Conservation (phyloP, 2,113 vertebrate species). For the Platysternon megacephalum region DNA sequence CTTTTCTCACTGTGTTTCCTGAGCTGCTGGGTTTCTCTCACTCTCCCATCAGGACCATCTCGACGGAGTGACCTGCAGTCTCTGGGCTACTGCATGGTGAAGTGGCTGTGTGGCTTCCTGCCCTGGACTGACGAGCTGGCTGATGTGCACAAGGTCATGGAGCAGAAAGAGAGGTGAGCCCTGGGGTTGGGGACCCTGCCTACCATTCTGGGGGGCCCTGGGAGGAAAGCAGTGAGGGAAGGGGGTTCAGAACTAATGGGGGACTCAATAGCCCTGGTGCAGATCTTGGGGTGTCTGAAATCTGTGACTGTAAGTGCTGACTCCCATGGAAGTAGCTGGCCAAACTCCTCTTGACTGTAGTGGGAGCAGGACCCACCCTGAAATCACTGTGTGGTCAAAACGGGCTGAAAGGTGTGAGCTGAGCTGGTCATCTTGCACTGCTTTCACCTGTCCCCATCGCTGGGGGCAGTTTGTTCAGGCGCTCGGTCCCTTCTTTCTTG, state of each 20-base stretch:
- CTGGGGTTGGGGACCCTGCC: not conserved
- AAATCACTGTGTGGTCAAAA: not conserved
- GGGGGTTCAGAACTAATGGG: not conserved
- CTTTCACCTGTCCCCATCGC: not conserved
- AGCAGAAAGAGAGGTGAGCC: slow-evolving; percentile 86
- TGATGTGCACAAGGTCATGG: slow-evolving; percentile 75
- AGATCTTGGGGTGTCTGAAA: not conserved
- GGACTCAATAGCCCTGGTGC: not conserved
- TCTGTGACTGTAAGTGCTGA: not conserved
- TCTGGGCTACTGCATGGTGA: slow-evolving; percentile 92
- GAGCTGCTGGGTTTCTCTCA: accelerated
- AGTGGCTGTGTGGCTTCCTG: slow-evolving; percentile 87
- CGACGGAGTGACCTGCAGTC: slow-evolving; percentile 93
- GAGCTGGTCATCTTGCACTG: not conserved
- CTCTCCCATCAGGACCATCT: slow-evolving; percentile 83
- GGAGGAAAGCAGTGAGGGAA: not conserved
- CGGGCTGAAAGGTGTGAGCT: not conserved
- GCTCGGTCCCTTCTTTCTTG: not conserved
- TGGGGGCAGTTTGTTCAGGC: not conserved
- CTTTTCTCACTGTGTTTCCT: not conserved
- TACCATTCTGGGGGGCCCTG: not conserved
- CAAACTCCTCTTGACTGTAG: too few relatives aligned
- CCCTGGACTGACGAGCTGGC: slow-evolving; percentile 84
- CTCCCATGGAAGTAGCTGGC: not conserved
- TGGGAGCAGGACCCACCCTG: not conserved